Evolutionary conservation across 2,113 vertebrate genomes (phyloP).

Genomic region (Phasianus colchicus): DNA sequence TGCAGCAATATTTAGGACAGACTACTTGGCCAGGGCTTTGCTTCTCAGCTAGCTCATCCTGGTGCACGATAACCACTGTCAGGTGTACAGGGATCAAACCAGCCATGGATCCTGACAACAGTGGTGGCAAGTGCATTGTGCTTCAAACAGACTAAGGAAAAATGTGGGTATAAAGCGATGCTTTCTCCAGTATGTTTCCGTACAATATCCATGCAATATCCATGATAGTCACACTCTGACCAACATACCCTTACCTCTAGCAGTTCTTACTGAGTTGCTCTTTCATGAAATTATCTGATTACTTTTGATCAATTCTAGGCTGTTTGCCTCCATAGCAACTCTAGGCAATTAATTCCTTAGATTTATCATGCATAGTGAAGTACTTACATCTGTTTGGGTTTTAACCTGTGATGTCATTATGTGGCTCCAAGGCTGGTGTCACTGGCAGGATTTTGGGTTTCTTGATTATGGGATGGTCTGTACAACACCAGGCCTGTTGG

Average conservation of each 20-base stretch:
- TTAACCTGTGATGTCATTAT: neutral
- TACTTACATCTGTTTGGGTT: neutral
- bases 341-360: neutral
- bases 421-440: neutral
- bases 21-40: neutral
- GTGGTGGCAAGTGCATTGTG: neutral
- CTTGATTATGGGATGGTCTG: neutral
- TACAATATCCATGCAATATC: neutral
- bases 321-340: neutral
- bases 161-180: neutral
- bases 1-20: neutral
- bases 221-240: neutral
- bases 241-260: neutral
- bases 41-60: neutral
- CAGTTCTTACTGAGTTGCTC: neutral
- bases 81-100: neutral
- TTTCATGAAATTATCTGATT: neutral
- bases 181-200: neutral
- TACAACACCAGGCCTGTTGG: neutral
- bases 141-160: neutral
- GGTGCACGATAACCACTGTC: neutral
- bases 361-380: neutral
- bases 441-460: neutral
- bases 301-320: neutral
- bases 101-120: fast-evolving